Conservation (phyloP, 2,888 invertebrate genomes). For the Cephus pulcher region DNA sequence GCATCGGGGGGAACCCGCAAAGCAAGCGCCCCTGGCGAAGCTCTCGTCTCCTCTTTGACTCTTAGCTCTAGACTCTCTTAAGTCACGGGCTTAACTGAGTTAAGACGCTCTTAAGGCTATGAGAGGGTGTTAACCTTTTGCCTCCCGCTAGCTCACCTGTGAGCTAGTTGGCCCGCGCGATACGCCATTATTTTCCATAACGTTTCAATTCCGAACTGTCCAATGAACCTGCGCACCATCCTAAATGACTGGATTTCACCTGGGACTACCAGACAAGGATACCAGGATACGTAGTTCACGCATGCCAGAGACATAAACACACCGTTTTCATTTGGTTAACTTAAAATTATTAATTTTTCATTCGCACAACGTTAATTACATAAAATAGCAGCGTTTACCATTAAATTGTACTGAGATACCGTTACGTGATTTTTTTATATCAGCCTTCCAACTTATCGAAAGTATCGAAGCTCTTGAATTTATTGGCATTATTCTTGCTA, state of each 20-base stretch:
- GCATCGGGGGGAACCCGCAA: slow-evolving; percentile 10
- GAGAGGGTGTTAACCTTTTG: slow-evolving; percentile 57
- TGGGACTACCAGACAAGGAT: neutral
- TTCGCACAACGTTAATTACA: neutral
- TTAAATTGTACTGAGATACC: neutral
- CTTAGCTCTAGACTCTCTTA: slow-evolving; percentile 36
- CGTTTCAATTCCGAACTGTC: slow-evolving; percentile 36
- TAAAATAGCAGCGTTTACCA: neutral
- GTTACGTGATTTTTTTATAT: neutral
- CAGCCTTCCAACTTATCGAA: neutral
- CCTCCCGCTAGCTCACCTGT: slow-evolving; percentile 43
- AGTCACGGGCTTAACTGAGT: slow-evolving; percentile 50
- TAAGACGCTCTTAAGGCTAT: slow-evolving; percentile 47
- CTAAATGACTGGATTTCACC: neutral
- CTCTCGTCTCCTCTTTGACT: slow-evolving; percentile 30
- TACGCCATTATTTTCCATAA: slow-evolving; percentile 47
- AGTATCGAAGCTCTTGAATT: neutral
- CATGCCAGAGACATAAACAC: neutral
- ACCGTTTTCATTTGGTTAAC: neutral
- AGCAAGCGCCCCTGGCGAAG: slow-evolving; percentile 13
- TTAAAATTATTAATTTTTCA: neutral
- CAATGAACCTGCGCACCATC: neutral
- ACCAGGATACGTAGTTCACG: neutral
- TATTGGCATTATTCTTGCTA: neutral
- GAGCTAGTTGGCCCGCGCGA: slow-evolving; percentile 44